Conservation (phyloP, 1,140 invertebrate genomes). For the Eumaeus atala region DNA sequence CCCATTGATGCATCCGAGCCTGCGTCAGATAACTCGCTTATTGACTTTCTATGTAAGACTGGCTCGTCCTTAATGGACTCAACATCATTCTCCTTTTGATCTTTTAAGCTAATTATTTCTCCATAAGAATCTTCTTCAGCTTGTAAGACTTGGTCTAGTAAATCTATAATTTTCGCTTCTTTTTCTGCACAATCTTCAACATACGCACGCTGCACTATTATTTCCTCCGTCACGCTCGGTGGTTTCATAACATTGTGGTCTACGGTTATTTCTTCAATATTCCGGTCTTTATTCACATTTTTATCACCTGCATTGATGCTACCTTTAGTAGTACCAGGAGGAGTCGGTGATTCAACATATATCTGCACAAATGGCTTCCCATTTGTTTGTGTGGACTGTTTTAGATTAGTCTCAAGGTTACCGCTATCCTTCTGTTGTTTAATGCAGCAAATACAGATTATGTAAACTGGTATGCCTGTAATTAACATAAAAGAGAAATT, state of each 20-base stretch:
- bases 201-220: slow-evolving; percentile 44
- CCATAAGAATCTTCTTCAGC: slow-evolving; percentile 61
- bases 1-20: slow-evolving; percentile 62
- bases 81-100: slow-evolving; percentile 36
- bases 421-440: slow-evolving; percentile 28
- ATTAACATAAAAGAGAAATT: slow-evolving; percentile 9
- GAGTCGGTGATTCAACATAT: slow-evolving; percentile 53
- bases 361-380: slow-evolving; percentile 54
- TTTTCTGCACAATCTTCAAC: slow-evolving; percentile 60
- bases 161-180: slow-evolving; percentile 65
- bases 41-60: slow-evolving; percentile 48
- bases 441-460: slow-evolving; percentile 44
- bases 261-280: slow-evolving; percentile 23
- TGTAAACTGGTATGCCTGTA: slow-evolving; percentile 57
- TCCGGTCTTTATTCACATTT: slow-evolving; percentile 24
- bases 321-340: slow-evolving; percentile 44
- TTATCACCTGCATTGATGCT: slow-evolving; percentile 38
- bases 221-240: slow-evolving; percentile 39
- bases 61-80: slow-evolving; percentile 25
- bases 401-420: slow-evolving; percentile 28
- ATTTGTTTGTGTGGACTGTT: slow-evolving; percentile 32
- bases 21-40: slow-evolving; percentile 58
- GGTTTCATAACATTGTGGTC: slow-evolving; percentile 30
- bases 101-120: slow-evolving; percentile 49
- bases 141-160: slow-evolving; percentile 63